Percentiles rank a stretch among this genome's conserved stretches.
Evolutionary conservation across 2,797 vertebrate species (phyloP).

Genomic region (Sarcoramphus papa): DNA sequence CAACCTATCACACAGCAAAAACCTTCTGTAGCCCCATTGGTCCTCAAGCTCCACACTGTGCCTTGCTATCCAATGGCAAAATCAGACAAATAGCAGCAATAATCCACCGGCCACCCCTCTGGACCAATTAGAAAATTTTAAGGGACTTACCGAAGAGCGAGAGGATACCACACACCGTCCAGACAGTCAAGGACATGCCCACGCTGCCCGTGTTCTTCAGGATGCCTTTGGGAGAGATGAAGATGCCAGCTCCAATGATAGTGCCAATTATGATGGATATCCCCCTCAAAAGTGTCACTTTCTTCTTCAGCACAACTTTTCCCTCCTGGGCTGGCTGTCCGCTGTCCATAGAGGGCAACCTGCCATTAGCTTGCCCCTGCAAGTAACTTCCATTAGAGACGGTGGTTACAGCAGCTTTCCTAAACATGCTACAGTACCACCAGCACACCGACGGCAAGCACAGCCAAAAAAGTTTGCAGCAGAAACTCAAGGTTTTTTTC

Average conservation of each 20-base stretch:
- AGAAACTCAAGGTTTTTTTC: neutral
- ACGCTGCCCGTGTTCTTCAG: constrained; percentile 89
- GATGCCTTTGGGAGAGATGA: constrained; percentile 96
- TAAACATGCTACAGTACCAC: constrained; percentile 75
- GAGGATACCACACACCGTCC: constrained; percentile 89
- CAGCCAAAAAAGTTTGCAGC: constrained; percentile 8
- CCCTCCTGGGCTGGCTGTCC: constrained; percentile 7
- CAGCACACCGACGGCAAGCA: neutral
- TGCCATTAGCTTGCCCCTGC: constrained; percentile 48
- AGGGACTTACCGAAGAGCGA: constrained; percentile 92
- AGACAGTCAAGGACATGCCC: constrained; percentile 90
- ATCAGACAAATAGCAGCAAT: neutral
- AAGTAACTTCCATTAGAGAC: constrained; percentile 61
- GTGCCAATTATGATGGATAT: constrained; percentile 93
- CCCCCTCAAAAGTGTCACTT: constrained; percentile 90
- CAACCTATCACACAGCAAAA: neutral
- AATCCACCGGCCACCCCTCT: neutral
- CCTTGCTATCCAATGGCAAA: constrained; percentile 34
- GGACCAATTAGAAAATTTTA: constrained; percentile 30
- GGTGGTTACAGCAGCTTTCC: constrained; percentile 64
- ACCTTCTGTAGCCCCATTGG: neutral
- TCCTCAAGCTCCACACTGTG: neutral
- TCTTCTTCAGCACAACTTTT: constrained; percentile 87
- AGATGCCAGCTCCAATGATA: constrained; percentile 95
- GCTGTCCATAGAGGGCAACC: constrained; percentile 35